Conservation (phyloP, 2,797 vertebrate species). For the Amazona finschi region DNA sequence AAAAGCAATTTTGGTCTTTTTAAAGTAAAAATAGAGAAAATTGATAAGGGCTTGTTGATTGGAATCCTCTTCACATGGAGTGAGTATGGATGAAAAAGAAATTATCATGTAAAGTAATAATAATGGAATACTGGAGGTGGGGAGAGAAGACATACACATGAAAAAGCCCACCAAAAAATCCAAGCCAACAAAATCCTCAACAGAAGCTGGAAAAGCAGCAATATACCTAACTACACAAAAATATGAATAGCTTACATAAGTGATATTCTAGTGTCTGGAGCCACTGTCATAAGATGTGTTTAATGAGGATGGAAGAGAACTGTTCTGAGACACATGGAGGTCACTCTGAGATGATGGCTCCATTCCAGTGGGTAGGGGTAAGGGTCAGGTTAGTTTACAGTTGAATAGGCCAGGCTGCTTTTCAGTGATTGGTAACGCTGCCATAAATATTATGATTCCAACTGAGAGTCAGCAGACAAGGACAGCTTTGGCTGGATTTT, state of each 20-base stretch:
- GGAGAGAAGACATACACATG: background rate
- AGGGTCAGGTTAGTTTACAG: background rate
- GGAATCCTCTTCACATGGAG: background rate
- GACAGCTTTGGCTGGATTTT: background rate
- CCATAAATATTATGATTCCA: background rate
- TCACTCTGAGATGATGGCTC: background rate
- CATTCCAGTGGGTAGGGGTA: background rate
- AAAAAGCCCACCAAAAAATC: rapidly evolving
- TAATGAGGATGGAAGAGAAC: background rate
- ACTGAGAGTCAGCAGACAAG: background rate
- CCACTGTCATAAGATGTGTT: background rate
- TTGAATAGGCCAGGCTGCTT: background rate
- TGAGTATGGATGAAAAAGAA: background rate
- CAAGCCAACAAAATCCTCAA: background rate
- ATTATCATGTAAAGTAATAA: background rate
- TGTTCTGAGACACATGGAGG: background rate
- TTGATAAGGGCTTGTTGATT: background rate
- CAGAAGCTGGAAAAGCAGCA: background rate
- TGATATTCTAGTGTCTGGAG: background rate
- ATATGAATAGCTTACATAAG: background rate
- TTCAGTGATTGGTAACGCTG: background rate
- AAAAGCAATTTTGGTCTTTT: background rate
- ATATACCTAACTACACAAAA: background rate
- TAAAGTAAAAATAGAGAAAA: background rate
- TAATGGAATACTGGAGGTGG: background rate